Evolutionary conservation across 2,888 invertebrate species (phyloP), one percentile per base, ranked within the genome.

Genomic region (Nesidiocoris tenuis): DNA sequence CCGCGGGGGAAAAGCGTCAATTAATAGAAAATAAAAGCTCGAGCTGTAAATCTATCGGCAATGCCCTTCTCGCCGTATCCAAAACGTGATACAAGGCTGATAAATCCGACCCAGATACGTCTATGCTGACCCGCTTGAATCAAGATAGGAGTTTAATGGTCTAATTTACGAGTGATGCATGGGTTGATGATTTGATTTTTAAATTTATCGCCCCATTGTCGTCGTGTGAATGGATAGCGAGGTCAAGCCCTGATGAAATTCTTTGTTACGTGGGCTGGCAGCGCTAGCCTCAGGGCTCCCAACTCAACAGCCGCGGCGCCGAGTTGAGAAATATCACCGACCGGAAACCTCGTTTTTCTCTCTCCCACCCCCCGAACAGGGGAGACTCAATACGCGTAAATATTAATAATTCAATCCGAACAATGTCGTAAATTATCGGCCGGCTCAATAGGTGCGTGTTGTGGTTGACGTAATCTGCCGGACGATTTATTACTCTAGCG

Each of bases 61-160:
- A 61, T 23, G 61, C 61, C 61, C 1, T 24, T 9, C 24, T 19
- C 66, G 24, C 25, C 18, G 61, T 25, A 39, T 39, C 63, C 72
- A 18, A 22, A 39, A 24, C 24, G 56, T 68, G 74, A 57, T 56
- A 68, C 54, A 61, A 39, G 39, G 75, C 75, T 75, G 68, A 75
- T 75, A 75, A 75, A 75, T 75, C 75, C 75, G 75, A 75, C 75
- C 75, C 75, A 75, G 75, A 75, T 68, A 61, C 65, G 75, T 75
- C 74, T 57, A 57, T 74, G 57, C 66, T 59, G 66, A 65, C 66
- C 74, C 74, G 65, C 56, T 65, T 59, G 66, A 75, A 75, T 66
- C 66, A 39, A 23, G 74, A 75, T 75, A 66, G 66, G 66, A 56
- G 66, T 66, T 75, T 75, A 75, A 75, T 75, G 74, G 74, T 66